Evolutionary conservation across 2,113 vertebrate species (phyloP).

Genomic region (Bufo gargarizans): DNA sequence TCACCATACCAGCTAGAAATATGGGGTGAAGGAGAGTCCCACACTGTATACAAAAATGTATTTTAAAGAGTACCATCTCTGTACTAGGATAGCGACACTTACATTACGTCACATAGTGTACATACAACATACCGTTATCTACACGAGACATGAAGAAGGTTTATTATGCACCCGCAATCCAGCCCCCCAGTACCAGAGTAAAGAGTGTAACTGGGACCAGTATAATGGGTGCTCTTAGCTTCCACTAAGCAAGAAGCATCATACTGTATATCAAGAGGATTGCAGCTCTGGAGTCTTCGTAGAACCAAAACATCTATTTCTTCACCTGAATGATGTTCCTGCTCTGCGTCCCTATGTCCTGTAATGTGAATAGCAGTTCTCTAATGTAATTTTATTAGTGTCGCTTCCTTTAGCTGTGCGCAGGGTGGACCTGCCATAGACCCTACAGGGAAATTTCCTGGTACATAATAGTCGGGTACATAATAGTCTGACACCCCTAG

Average conservation of each 20-base stretch:
- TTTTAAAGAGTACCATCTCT: neutral
- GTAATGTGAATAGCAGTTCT: too few relatives aligned
- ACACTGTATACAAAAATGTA: neutral
- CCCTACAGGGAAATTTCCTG: too few relatives aligned
- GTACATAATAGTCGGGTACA: too few relatives aligned
- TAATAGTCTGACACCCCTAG: too few relatives aligned
- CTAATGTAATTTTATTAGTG: neutral
- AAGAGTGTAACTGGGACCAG: too few relatives aligned
- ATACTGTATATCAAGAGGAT: neutral
- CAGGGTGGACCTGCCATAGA: neutral
- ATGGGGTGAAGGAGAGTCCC: neutral
- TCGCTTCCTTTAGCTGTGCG: neutral
- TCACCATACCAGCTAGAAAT: neutral
- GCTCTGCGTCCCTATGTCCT: neutral
- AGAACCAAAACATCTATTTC: neutral
- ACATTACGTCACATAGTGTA: too few relatives aligned
- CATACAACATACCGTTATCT: too few relatives aligned
- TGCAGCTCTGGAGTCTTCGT: neutral
- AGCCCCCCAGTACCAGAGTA: too few relatives aligned
- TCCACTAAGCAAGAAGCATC: neutral
- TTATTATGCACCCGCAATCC: too few relatives aligned
- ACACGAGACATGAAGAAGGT: too few relatives aligned
- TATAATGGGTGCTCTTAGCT: neutral
- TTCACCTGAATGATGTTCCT: neutral
- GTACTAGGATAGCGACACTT: neutral